Conservation (phyloP, 2,888 invertebrate species). For the Phlogophora meticulosa region DNA sequence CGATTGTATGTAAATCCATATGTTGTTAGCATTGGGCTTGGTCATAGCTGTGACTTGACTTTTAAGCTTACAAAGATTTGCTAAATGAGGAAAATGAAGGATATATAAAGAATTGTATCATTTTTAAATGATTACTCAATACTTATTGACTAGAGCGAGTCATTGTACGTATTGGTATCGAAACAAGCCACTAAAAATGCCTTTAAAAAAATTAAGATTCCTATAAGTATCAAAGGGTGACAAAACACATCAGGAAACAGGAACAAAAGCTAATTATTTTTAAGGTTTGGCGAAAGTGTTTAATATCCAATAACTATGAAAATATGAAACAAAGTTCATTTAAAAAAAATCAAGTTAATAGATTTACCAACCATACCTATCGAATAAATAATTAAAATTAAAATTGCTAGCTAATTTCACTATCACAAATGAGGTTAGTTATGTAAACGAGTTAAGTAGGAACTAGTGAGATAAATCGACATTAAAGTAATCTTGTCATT, state of each 20-base stretch:
- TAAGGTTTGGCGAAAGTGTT: too few relatives aligned
- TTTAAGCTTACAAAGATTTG: conserved; percentile 7
- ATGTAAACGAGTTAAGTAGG: conserved; percentile 26
- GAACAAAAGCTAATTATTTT: too few relatives aligned
- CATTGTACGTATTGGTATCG: background rate
- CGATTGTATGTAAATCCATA: conserved; percentile 11
- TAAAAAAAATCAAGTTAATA: conserved; percentile 2
- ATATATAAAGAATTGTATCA: background rate
- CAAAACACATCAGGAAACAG: too few relatives aligned
- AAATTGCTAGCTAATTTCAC: conserved; percentile 15
- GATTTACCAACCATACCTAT: conserved; percentile 28
- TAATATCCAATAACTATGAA: background rate
- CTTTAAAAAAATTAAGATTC: too few relatives aligned
- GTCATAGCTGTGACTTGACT: conserved; percentile 21
- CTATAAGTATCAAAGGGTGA: too few relatives aligned
- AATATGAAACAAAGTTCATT: background rate
- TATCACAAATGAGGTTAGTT: conserved; percentile 27
- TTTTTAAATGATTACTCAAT: conserved; percentile 1
- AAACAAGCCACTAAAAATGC: too few relatives aligned
- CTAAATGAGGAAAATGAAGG: conserved; percentile 8
- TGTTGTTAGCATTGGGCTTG: conserved; percentile 35
- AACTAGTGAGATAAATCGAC: conserved; percentile 23
- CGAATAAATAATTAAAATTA: conserved; percentile 17
- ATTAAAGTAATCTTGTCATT: conserved; percentile 22
- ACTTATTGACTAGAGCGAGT: background rate